Evolutionary conservation across 2,888 invertebrate genomes (phyloP).

Genomic region (Notocelia uddmanniana): DNA sequence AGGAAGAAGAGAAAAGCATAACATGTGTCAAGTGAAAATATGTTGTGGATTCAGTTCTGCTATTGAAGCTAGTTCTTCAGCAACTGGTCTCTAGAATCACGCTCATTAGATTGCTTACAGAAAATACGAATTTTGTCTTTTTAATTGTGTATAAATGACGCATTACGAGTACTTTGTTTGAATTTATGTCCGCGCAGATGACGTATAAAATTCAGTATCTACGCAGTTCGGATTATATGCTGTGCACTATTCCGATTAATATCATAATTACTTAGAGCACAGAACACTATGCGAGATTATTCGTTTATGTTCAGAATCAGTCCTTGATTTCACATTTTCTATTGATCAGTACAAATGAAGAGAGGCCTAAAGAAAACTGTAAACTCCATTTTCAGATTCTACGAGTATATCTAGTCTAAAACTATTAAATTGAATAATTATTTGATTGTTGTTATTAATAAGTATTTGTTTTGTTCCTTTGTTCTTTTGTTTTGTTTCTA

Average conservation of each 20-base stretch:
- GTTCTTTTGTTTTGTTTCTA: neutral
- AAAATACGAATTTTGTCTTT: too few relatives aligned
- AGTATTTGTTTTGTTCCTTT: neutral
- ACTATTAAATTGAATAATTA: constrained; percentile 3
- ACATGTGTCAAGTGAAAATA: too few relatives aligned
- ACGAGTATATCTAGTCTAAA: constrained; percentile 34
- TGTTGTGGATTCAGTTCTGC: too few relatives aligned
- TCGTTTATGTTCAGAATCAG: neutral
- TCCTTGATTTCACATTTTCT: constrained; percentile 6
- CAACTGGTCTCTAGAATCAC: too few relatives aligned
- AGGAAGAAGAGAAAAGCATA: too few relatives aligned
- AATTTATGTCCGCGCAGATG: too few relatives aligned
- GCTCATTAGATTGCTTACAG: too few relatives aligned
- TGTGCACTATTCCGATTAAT: neutral
- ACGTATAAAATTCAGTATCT: neutral
- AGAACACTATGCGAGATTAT: neutral
- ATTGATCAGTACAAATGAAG: constrained; percentile 33
- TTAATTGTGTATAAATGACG: too few relatives aligned
- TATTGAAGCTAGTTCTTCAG: too few relatives aligned
- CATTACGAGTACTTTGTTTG: too few relatives aligned
- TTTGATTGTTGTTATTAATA: too few relatives aligned
- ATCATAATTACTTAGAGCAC: neutral
- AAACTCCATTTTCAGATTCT: constrained; percentile 35
- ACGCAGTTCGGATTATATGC: neutral
- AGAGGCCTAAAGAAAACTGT: constrained; percentile 34